These are phyloP conservation scores for Quadroppia sp. DNA, from an alignment of 2,888 invertebrate genomes.

Conservation along the genomic window DNA sequence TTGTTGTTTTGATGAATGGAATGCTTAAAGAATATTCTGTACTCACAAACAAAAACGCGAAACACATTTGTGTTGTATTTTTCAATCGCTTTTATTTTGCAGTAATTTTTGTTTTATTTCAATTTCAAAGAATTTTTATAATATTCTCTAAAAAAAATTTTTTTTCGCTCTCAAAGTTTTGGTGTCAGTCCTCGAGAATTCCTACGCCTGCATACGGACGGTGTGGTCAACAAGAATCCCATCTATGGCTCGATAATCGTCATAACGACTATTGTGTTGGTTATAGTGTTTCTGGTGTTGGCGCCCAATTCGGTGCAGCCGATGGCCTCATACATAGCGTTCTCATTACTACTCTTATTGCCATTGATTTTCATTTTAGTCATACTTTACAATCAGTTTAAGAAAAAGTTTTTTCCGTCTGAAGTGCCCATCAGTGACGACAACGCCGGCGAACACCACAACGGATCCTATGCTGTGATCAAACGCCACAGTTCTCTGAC, in stretches of 20 bases:
- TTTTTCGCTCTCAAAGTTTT: conserved; percentile 13
- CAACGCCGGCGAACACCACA: background rate
- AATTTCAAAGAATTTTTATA: background rate
- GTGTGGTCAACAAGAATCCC: conserved; percentile 19
- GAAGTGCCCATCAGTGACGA: background rate
- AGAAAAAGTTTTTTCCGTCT: conserved; percentile 11
- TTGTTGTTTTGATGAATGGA: too few relatives aligned
- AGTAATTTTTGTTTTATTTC: too few relatives aligned
- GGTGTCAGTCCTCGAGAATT: conserved; percentile 27
- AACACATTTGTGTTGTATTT: too few relatives aligned
- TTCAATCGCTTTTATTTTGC: too few relatives aligned
- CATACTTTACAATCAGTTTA: conserved; percentile 19
- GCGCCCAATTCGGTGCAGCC: conserved; percentile 21
- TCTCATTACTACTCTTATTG: conserved; percentile 10
- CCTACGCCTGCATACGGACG: background rate
- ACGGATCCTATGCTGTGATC: background rate
- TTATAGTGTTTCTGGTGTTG: background rate
- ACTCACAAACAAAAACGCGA: too few relatives aligned
- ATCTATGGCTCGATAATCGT: conserved; percentile 26
- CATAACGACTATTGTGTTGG: conserved; percentile 17
- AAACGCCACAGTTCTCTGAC: background rate
- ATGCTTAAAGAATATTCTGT: too few relatives aligned
- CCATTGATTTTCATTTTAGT: conserved; percentile 10
- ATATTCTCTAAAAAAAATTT: background rate
- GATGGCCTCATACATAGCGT: conserved; percentile 14